Conservation (phyloP, 2,113 vertebrate genomes). For the Baryphthengus martii region DNA sequence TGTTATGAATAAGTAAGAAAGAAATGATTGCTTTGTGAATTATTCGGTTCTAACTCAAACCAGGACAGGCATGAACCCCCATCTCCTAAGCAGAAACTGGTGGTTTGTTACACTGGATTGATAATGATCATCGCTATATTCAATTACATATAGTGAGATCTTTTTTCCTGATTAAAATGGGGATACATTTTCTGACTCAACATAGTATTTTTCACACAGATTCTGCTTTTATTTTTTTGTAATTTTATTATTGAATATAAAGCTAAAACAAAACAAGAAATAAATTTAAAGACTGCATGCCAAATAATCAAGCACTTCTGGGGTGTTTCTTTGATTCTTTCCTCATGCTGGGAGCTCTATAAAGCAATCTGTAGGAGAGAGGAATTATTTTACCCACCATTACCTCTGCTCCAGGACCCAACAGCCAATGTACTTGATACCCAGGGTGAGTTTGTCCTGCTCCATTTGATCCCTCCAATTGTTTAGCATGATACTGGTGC, state of each 20-base stretch:
- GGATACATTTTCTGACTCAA: constrained; percentile 6
- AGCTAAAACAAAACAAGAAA: neutral
- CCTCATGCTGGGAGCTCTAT: neutral
- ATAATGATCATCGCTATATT: neutral
- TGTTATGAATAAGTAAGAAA: neutral
- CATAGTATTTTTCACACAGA: neutral
- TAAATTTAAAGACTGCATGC: neutral
- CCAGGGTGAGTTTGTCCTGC: neutral
- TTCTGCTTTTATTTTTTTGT: neutral
- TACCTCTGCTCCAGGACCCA: neutral
- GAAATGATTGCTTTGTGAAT: constrained; percentile 38
- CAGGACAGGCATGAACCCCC: neutral
- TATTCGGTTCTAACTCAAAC: too few species aligned
- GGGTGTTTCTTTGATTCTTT: neutral
- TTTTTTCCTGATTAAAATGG: constrained; percentile 34
- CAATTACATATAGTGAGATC: neutral
- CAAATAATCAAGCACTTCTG: neutral
- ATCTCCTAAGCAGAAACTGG: neutral
- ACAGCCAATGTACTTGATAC: neutral
- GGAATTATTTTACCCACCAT: neutral
- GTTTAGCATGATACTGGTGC: neutral
- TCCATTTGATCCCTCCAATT: neutral
- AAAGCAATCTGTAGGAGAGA: neutral
- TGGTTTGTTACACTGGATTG: neutral
- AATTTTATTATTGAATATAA: neutral